phyloP scores from a whole-genome alignment of 2,888 invertebrate genomes.

The Trimorus sp. region DNA sequence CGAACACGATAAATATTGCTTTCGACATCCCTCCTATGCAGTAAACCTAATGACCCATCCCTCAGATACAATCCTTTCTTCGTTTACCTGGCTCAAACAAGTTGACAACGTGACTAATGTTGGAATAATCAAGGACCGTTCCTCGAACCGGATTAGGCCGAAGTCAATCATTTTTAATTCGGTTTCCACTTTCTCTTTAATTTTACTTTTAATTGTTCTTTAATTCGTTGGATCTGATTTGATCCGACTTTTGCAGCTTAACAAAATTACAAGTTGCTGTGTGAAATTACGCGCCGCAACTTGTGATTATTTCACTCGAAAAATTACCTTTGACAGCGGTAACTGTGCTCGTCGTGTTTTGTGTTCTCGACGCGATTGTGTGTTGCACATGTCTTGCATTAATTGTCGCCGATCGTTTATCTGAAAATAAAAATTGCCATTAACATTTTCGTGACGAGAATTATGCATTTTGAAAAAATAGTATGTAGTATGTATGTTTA shows the following conservation, averaged over 20 bases:
- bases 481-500: no score
- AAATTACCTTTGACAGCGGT: slow-evolving; percentile 43
- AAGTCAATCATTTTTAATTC: neutral
- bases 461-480: no score
- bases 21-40: neutral
- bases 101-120: slow-evolving; percentile 5
- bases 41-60: slow-evolving; percentile 14
- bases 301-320: neutral
- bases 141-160: neutral
- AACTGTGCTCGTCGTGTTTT: slow-evolving; percentile 30
- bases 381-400: slow-evolving; percentile 36
- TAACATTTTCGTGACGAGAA: slow-evolving; percentile 6
- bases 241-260: no score
- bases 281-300: neutral
- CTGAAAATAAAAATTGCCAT: slow-evolving; percentile 28
- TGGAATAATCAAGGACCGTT: neutral
- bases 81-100: slow-evolving; percentile 18
- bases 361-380: slow-evolving; percentile 12
- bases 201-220: no score
- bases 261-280: neutral
- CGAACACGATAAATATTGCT: slow-evolving; percentile 7
- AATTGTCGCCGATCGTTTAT: slow-evolving; percentile 36
- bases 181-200: slow-evolving; percentile 11
- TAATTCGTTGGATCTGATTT: neutral
- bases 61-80: slow-evolving; percentile 33